Conservation (phyloP, 2,113 vertebrate genomes). For the Alaudala cheleensis region DNA sequence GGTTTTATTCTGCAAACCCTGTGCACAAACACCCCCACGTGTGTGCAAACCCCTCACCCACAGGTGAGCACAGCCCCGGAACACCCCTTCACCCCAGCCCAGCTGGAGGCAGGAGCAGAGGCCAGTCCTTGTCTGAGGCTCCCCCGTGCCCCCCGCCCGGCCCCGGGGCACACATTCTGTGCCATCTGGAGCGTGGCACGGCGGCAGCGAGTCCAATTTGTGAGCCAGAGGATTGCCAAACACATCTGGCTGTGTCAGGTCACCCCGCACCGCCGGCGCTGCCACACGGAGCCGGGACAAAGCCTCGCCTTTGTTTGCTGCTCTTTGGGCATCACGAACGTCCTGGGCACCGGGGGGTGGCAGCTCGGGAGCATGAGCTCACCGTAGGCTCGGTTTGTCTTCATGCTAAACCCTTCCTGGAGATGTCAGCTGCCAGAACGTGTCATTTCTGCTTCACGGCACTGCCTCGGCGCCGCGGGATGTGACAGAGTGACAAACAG, state of each 20-base stretch:
- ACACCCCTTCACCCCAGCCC: background rate
- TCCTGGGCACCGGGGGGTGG: background rate
- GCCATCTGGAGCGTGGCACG: background rate
- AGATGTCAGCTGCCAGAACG: slow-evolving; percentile 68
- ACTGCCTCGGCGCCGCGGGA: background rate
- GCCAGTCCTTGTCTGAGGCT: background rate
- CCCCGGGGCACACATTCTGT: fast-evolving
- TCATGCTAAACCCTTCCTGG: slow-evolving; percentile 31
- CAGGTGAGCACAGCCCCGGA: background rate
- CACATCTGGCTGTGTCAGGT: background rate
- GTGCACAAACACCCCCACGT: fast-evolving
- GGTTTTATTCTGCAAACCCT: background rate
- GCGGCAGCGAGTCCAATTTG: fast-evolving
- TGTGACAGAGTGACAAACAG: slow-evolving; percentile 7
- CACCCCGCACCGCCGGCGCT: background rate
- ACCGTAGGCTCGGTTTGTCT: slow-evolving; percentile 33
- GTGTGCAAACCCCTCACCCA: background rate
- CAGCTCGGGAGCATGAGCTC: background rate
- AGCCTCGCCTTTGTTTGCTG: background rate
- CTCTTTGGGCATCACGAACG: background rate
- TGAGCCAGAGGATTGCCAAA: background rate
- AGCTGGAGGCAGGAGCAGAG: background rate
- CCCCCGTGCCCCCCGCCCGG: background rate
- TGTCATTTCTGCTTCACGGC: slow-evolving; percentile 34
- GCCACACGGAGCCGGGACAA: background rate